Conservation (phyloP, 2,888 invertebrate genomes). For the Incurvaria masculella region DNA sequence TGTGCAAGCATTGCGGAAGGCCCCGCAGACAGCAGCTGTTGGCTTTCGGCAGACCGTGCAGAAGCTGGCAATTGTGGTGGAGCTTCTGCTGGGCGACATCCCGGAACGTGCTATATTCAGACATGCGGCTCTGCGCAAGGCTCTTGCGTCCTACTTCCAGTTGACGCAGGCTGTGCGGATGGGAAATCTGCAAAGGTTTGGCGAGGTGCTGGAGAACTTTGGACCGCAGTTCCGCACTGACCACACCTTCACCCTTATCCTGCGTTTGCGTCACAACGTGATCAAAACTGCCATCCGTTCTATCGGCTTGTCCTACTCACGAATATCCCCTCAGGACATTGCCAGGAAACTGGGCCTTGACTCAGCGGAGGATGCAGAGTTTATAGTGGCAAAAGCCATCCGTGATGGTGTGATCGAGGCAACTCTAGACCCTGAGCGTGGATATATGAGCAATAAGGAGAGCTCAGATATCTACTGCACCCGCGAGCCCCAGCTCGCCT, state of each 20-base stretch:
- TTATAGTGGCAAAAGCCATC: constrained; percentile 97
- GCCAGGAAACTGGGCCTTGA: constrained; percentile 91
- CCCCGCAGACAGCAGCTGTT: constrained; percentile 97
- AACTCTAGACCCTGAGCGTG: constrained; percentile 90
- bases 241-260: constrained; percentile 93
- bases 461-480: constrained; percentile 97
- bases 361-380: constrained; percentile 97
- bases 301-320: constrained; percentile 94
- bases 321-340: constrained; percentile 93
- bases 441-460: constrained; percentile 97
- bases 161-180: constrained; percentile 95
- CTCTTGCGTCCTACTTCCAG: constrained; percentile 94
- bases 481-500: constrained; percentile 91
- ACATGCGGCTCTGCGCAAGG: constrained; percentile 82
- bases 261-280: constrained; percentile 96
- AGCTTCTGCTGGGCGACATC: constrained; percentile 93
- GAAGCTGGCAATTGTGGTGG: constrained; percentile 92
- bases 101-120: constrained; percentile 96
- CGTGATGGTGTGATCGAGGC: constrained; percentile 99
- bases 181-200: constrained; percentile 92
- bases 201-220: constrained; percentile 88
- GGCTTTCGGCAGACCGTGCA: constrained; percentile 98
- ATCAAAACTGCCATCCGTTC: constrained; percentile 97
- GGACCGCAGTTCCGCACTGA: constrained; percentile 90
- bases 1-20: constrained; percentile 92